Conservation (phyloP, 2,113 vertebrate genomes). For the Craseonycteris thonglongyai region DNA sequence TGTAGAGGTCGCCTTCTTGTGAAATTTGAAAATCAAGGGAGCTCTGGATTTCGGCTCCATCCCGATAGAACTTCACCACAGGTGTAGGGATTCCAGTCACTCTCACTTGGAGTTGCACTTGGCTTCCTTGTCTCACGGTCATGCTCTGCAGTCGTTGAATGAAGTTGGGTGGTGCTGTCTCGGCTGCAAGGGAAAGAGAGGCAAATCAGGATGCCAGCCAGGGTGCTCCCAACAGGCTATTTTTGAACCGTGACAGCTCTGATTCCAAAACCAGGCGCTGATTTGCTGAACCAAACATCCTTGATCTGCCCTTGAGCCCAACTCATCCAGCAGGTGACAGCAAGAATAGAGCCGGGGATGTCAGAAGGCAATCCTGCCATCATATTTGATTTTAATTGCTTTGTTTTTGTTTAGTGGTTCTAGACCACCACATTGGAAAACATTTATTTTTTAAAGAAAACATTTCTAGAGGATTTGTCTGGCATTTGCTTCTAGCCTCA, state of each 20-base stretch:
- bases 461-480: background rate
- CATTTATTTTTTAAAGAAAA: background rate
- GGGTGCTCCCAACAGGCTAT: background rate
- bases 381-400: background rate
- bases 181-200: conserved; percentile 76
- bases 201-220: background rate
- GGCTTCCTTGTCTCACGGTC: conserved; percentile 93
- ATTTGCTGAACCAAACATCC: background rate
- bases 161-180: conserved; percentile 94
- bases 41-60: conserved; percentile 98
- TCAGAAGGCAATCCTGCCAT: background rate
- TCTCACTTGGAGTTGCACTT: conserved; percentile 92
- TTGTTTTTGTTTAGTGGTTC: background rate
- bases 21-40: conserved; percentile 96
- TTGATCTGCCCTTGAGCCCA: conserved; percentile 41
- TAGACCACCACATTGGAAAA: background rate
- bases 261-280: background rate
- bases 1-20: conserved; percentile 94
- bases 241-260: background rate
- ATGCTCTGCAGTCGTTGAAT: conserved; percentile 95
- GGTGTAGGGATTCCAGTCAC: conserved; percentile 98
- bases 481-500: background rate
- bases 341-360: background rate
- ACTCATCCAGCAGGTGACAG: background rate
- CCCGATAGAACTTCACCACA: conserved; percentile 97